Evolutionary conservation across 1,140 invertebrate genomes (phyloP).

Genomic region (Trypoxylus dichotomus): DNA sequence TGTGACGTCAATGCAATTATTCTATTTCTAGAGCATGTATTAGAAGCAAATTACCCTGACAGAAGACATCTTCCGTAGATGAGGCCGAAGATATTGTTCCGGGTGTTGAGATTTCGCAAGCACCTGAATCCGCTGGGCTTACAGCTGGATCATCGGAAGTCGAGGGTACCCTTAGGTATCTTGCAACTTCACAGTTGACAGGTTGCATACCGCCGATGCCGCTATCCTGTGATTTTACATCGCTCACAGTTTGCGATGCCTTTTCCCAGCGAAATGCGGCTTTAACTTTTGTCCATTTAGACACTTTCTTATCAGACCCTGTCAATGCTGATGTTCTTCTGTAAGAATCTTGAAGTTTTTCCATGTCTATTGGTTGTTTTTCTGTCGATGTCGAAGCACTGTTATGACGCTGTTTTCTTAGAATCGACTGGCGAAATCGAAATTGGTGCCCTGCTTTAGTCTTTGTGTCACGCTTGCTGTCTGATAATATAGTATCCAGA

Average conservation of each 20-base stretch:
- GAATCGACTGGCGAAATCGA: conserved; percentile 38
- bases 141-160: conserved; percentile 50
- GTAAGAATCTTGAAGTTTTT: conserved; percentile 35
- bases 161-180: conserved; percentile 39
- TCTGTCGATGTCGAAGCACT: conserved; percentile 40
- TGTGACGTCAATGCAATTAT: conserved; percentile 27
- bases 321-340: conserved; percentile 54
- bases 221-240: conserved; percentile 53
- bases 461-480: conserved; percentile 45
- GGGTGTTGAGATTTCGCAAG: conserved; percentile 54
- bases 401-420: conserved; percentile 37
- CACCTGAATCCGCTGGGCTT: conserved; percentile 58
- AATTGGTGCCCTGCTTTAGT: conserved; percentile 31
- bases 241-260: conserved; percentile 53
- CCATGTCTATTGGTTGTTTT: conserved; percentile 42
- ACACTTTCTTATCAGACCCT: conserved; percentile 61
- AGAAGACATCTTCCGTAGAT: conserved; percentile 56
- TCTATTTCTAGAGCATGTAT: conserved; percentile 17
- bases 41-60: conserved; percentile 41
- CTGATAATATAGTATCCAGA: conserved; percentile 58
- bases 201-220: conserved; percentile 51
- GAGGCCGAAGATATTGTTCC: conserved; percentile 57
- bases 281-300: conserved; percentile 82
- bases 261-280: conserved; percentile 77
- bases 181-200: conserved; percentile 44